Base-by-base conservation (phyloP, 1,140 invertebrate genomes). In the Harlomillsia oculata region DNA sequence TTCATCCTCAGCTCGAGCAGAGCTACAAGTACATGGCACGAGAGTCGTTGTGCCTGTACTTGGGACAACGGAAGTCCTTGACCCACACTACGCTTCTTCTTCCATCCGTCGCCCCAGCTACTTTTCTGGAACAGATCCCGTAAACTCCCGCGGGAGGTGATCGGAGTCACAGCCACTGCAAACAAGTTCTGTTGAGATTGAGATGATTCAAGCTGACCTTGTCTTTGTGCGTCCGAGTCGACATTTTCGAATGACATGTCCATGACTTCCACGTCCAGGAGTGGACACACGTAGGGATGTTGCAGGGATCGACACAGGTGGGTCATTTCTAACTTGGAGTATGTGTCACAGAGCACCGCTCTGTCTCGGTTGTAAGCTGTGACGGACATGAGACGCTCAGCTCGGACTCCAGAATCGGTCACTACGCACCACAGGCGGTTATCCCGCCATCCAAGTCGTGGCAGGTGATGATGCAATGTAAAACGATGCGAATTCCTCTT, bases 361-460 rank as follows among this genome's bases (percentile, higher is more conserved):
- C 40, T 53, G 30, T 32, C 46, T 5, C 53, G 23, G 30, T 36
- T 46, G 40, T 43, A 71, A 4, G 82, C 82, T 60, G 87, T 80
- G 64, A 92, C 74, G 2, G 84, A 89, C 46, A 93, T 72, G 40
- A 94, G 74, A 56, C 87, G 78, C 69, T 92, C 87, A 2, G 87
- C 86, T 72, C 85, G 85, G 29, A 87, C 77, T 25, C 78, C 78
- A 39, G 77, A 79, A 72, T 93, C 89, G 64, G 80, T 80, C 25
- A 93, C 83, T 25, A 85, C 78, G 70, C 92, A 92, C 89, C 89
- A 94, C 68, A 89, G 82, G 69, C 91, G 91, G 69, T 85, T 84
- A 40, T 83, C 74, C 60, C 89, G 75, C 21, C 84, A 88, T 8
- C 88, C 81, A 82, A 52, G 34, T 41, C 18, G n/a, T n/a, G n/a